phyloP scores from a whole-genome alignment of 2,888 invertebrate genomes.

The Bimastos eiseni region DNA sequence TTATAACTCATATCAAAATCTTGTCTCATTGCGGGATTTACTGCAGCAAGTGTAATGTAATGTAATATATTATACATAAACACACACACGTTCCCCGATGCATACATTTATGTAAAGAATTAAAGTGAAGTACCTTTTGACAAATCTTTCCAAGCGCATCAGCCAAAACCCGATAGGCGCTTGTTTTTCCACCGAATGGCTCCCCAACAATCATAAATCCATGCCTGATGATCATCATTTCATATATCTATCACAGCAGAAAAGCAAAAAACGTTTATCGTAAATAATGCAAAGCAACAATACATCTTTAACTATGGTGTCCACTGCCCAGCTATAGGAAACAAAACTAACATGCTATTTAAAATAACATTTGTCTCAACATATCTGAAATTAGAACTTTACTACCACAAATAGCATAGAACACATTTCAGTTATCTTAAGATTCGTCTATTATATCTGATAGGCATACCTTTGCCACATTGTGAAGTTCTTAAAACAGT shows the following conservation, averaged over 20 bases:
- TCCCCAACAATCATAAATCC: slow-evolving; percentile 66
- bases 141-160: slow-evolving; percentile 75
- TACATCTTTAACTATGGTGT: neutral
- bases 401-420: neutral
- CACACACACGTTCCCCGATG: neutral
- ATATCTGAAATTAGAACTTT: neutral
- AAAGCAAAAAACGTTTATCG: neutral
- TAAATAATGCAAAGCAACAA: neutral
- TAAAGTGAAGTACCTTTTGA: slow-evolving; percentile 68
- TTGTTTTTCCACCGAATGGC: slow-evolving; percentile 65
- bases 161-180: slow-evolving; percentile 76
- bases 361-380: neutral
- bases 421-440: no score
- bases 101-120: neutral
- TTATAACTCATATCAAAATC: no score
- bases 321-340: neutral
- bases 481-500: no score
- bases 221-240: slow-evolving; percentile 66
- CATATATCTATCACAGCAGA: slow-evolving; percentile 64
- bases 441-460: no score
- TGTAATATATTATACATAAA: no score
- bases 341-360: neutral
- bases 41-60: no score
- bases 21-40: no score
- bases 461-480: no score